Percentiles rank a stretch among this genome's conserved stretches.
Evolutionary conservation across 2,797 vertebrate species (phyloP).

Genomic region (Peromyscus attwateri): DNA sequence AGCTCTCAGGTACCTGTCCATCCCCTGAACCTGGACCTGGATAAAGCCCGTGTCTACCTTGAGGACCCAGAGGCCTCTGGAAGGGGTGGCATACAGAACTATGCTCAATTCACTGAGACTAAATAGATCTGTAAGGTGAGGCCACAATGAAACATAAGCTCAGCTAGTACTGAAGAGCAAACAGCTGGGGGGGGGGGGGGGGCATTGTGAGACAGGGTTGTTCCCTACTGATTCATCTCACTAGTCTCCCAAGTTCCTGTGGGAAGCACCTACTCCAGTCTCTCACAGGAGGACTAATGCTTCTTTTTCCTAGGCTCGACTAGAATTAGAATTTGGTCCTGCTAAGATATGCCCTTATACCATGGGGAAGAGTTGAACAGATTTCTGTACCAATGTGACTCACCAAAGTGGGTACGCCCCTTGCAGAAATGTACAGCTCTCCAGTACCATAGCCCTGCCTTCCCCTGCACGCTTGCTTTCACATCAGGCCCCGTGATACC

Average conservation of each 20-base stretch:
- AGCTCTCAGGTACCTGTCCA: not conserved
- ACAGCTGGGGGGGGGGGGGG: fast-evolving
- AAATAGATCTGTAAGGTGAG: not conserved
- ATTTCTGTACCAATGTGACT: not conserved
- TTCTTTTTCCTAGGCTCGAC: not conserved
- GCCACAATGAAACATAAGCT: not conserved
- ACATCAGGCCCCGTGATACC: not conserved
- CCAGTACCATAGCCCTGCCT: not conserved
- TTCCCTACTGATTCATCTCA: not conserved
- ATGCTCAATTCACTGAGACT: not conserved
- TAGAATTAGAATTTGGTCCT: fast-evolving
- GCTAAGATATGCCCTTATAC: not conserved
- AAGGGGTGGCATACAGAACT: not conserved
- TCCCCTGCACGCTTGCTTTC: not conserved
- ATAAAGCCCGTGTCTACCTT: not conserved
- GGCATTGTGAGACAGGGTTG: not conserved
- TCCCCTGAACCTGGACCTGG: fast-evolving
- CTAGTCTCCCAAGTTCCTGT: not conserved
- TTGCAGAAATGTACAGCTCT: not conserved
- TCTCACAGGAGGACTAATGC: not conserved
- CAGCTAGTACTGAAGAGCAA: not conserved
- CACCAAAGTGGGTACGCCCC: not conserved
- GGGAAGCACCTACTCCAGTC: not conserved
- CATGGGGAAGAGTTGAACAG: not conserved
- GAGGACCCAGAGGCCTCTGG: not conserved